A percentile compares a stretch with the other conserved stretches of the same genome.
Evolutionary conservation across 1,140 invertebrate genomes (phyloP).

Genomic region (Anoplolepis gracilipes): DNA sequence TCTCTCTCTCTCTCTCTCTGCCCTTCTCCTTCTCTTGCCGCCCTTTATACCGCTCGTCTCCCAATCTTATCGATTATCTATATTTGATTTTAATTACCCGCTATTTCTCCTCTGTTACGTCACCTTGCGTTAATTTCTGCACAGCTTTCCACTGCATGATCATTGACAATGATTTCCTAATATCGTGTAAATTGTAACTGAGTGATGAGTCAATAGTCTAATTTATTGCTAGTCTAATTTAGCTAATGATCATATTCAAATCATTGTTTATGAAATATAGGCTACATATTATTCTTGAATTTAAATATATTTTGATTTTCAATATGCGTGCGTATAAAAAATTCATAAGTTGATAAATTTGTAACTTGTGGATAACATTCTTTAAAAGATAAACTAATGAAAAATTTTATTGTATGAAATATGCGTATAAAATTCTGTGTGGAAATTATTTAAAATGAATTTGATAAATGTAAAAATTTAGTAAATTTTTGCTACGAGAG

Average conservation of each 20-base stretch:
- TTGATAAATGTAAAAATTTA: neutral
- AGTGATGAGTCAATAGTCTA: neutral
- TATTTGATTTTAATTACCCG: slow-evolving; percentile 69
- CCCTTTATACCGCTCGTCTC: slow-evolving; percentile 7
- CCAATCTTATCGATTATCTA: slow-evolving; percentile 70
- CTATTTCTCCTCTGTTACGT: slow-evolving; percentile 61
- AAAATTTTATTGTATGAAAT: neutral
- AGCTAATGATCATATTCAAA: neutral
- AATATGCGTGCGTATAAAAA: too few species aligned
- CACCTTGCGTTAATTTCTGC: slow-evolving; percentile 53
- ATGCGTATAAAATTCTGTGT: too few species aligned
- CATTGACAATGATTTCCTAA: slow-evolving; percentile 51
- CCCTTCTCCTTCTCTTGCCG: neutral
- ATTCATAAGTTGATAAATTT: neutral
- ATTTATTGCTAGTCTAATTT: slow-evolving; percentile 23
- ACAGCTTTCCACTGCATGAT: slow-evolving; percentile 32
- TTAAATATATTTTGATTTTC: neutral
- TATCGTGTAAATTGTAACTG: neutral
- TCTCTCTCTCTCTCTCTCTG: neutral
- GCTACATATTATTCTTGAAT: neutral
- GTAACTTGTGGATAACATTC: neutral
- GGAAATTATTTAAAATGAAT: too few species aligned
- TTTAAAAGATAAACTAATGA: neutral
- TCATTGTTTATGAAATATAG: neutral
- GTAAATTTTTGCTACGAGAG: neutral